Evolutionary conservation across 1,140 invertebrate genomes (phyloP).

Genomic region (Thalassaphorura encarpata): DNA sequence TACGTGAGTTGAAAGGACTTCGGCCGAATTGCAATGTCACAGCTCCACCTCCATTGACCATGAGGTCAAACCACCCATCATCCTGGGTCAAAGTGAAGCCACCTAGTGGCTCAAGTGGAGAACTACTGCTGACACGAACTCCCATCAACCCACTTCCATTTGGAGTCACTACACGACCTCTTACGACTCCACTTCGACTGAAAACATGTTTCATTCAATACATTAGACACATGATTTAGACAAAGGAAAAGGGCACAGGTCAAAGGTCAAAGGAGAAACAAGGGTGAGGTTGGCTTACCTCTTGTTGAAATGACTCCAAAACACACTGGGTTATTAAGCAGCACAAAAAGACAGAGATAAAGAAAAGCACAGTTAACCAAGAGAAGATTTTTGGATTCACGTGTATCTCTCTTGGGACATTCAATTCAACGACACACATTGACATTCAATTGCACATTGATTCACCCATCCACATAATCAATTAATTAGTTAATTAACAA

Average conservation of each 20-base stretch:
- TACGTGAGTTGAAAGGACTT: slow-evolving; percentile 78
- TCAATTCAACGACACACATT: too few species aligned
- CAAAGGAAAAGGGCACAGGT: background rate
- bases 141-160: slow-evolving; percentile 87
- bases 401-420: too few species aligned
- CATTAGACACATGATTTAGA: too few species aligned
- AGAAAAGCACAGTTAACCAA: slow-evolving; percentile 50
- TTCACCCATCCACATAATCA: background rate
- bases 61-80: slow-evolving; percentile 89
- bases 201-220: too few species aligned
- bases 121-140: slow-evolving; percentile 83
- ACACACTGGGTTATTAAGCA: slow-evolving; percentile 56
- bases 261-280: slow-evolving; percentile 2
- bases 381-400: too few species aligned
- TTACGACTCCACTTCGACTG: slow-evolving; percentile 90
- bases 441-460: too few species aligned
- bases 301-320: slow-evolving; percentile 96
- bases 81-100: slow-evolving; percentile 88
- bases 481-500: background rate
- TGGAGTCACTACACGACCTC: slow-evolving; percentile 81
- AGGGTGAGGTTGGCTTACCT: slow-evolving; percentile 77
- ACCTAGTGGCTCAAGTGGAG: slow-evolving; percentile 72
- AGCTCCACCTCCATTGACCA: slow-evolving; percentile 93
- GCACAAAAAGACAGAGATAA: slow-evolving; percentile 38
- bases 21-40: slow-evolving; percentile 89